phyloP scores from a whole-genome alignment of 2,888 invertebrate genomes.

The Halictus quadricinctus region DNA sequence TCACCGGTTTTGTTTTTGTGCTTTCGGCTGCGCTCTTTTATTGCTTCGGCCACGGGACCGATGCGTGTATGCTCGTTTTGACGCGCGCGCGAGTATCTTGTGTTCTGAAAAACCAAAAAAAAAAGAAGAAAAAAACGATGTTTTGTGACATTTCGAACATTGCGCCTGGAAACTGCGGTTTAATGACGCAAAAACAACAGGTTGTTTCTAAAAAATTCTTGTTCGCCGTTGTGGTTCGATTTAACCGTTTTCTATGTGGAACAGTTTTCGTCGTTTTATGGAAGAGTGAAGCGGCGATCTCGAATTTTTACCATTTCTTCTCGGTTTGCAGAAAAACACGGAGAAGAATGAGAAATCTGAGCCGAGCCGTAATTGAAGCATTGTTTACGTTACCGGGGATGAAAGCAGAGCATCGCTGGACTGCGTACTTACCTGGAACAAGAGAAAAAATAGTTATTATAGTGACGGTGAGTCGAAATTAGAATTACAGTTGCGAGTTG shows the following conservation, averaged over 20 bases:
- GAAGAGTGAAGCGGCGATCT: background rate
- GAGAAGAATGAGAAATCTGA: background rate
- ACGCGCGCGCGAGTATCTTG: slow-evolving; percentile 9
- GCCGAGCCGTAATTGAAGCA: background rate
- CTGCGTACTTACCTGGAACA: slow-evolving; percentile 38
- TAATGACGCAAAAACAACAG: background rate
- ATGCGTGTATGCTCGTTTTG: background rate
- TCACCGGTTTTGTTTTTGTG: background rate
- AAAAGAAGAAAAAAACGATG: background rate
- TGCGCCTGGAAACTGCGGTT: background rate
- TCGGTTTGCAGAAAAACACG: background rate
- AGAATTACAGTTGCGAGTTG: background rate
- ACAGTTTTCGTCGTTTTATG: background rate
- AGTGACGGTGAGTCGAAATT: background rate
- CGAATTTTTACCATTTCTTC: background rate
- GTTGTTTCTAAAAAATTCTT: background rate
- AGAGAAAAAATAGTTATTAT: background rate
- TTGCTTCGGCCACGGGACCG: slow-evolving; percentile 1
- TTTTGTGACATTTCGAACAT: slow-evolving; percentile 8
- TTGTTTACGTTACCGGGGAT: slow-evolving; percentile 7
- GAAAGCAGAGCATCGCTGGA: background rate
- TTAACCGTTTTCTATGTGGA: background rate
- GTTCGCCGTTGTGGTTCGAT: background rate
- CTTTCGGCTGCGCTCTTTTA: background rate
- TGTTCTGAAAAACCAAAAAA: background rate